These are phyloP conservation scores for Aplysia californica DNA, from an alignment of 1,140 invertebrate species.

Conservation along the genomic window DNA sequence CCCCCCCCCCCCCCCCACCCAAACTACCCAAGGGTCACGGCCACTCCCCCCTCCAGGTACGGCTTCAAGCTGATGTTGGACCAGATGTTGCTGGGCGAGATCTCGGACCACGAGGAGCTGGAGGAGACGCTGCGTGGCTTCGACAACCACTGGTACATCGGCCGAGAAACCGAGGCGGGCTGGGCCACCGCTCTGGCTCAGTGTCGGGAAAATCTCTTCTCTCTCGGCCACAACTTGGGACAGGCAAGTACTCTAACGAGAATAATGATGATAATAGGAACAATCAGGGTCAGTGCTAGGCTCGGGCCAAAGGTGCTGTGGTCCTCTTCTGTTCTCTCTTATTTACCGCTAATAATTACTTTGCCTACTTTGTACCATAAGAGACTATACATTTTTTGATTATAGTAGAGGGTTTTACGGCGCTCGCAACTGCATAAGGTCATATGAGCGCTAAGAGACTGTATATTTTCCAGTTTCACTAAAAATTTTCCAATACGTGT, in stretches of 20 bases:
- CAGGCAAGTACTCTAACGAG: conserved; percentile 57
- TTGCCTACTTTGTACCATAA: no score
- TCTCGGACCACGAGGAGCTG: conserved; percentile 62
- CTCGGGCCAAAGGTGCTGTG: not conserved
- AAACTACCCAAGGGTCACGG: not conserved
- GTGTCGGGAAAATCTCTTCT: conserved; percentile 67
- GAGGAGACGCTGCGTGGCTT: conserved; percentile 65
- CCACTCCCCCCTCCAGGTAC: conserved; percentile 52
- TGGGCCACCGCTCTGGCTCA: conserved; percentile 67
- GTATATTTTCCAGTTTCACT: no score
- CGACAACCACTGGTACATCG: conserved; percentile 69
- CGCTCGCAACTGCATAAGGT: no score
- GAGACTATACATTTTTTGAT: not conserved
- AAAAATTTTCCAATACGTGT: no score
- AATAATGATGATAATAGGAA: no score
- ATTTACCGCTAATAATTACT: no score
- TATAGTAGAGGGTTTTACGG: no score
- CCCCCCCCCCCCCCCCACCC: not conserved
- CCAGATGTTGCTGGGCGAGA: conserved; percentile 67
- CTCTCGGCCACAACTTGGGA: conserved; percentile 64
- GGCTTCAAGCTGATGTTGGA: conserved; percentile 70
- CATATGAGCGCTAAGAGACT: no score
- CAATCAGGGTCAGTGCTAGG: no score
- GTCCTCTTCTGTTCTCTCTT: no score
- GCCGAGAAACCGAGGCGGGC: conserved; percentile 61